Base-by-base conservation (phyloP, 2,797 vertebrate genomes). In the Coluber constrictor region DNA sequence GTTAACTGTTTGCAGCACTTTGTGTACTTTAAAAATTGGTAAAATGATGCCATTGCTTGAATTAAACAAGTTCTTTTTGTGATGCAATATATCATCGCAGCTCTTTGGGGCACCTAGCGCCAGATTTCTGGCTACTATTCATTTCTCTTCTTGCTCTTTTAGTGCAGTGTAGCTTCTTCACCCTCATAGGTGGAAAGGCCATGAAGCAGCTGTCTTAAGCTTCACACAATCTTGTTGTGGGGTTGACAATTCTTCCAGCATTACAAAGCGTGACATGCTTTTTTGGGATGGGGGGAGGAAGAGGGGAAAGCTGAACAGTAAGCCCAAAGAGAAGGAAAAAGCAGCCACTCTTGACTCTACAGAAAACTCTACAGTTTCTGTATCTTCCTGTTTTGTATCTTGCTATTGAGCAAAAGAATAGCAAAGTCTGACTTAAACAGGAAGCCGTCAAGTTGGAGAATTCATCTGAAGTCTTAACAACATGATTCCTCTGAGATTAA, bases 1-100 rank as follows among this genome's bases (percentile, higher is more conserved):
- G 94, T 95, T 96, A 96, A 97, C 95, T 89, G 60, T 95, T 96
- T 94, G 94, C 96, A 96, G 95, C 95, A 96, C 95, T 4, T 94
- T 87, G 95, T 63, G 61, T 91, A 94, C 43, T 94, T 97, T 94
- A 89, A 43, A 12, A 7, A 54, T 92, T 96, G 96, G 96, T 95
- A 5, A 89, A 4, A 92, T 83, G 95, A 96, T 95, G 90, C 86
- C 89, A 92, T 3, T 89, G 94, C 93, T 95, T 91, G 90, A 27
- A 91, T 70, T 56, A 92, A 92, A 88, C 94, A 91, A 94, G 27
- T 93, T 90, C 51, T 55, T 60, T 92, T 56, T 7, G 47, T 7
- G 43, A 89, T 96, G 96, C 96, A 96, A n/a, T 93, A 90, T 95
- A 96, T 97, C 96, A 96, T 88, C 86, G 93, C 93, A 94, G 94